Percentiles rank a stretch among this genome's conserved stretches.
These are phyloP conservation scores for Caenorhabditis angaria DNA, from an alignment of 2,888 invertebrate genomes.

Conservation along the genomic window DNA sequence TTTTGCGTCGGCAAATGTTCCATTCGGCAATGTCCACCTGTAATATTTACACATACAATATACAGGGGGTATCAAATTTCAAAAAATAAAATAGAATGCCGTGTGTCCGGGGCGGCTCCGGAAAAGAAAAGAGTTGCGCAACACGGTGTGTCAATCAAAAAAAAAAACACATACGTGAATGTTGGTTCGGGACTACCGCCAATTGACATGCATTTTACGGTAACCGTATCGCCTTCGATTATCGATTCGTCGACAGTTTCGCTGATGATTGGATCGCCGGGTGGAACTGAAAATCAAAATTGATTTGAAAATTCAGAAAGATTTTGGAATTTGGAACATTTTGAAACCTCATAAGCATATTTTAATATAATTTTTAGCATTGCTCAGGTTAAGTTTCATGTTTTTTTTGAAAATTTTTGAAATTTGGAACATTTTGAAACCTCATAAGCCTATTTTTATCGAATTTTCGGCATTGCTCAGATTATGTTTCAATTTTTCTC, in stretches of 20 bases:
- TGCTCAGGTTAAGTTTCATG: too few species aligned
- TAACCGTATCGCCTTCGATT: constrained; percentile 62
- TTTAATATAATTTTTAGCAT: too few species aligned
- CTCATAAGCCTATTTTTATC: too few species aligned
- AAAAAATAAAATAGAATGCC: too few species aligned
- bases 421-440: too few species aligned
- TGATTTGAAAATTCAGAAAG: background rate
- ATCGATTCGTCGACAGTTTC: constrained; percentile 57
- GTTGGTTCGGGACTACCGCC: constrained; percentile 69
- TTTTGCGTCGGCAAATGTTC: constrained; percentile 30
- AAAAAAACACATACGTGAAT: constrained; percentile 46
- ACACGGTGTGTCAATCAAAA: background rate
- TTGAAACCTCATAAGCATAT: too few species aligned
- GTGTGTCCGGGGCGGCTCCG: too few species aligned
- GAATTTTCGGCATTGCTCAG: too few species aligned
- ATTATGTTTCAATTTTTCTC: too few species aligned
- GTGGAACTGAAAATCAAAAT: constrained; percentile 63
- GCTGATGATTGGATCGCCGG: constrained; percentile 60
- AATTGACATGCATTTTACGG: constrained; percentile 61
- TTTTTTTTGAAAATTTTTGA: too few species aligned
- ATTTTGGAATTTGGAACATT: too few species aligned
- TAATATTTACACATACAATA: constrained; percentile 1
- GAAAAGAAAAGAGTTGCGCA: constrained; percentile 8
- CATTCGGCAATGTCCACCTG: constrained; percentile 52
- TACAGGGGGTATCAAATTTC: background rate